Percentiles rank a stretch among this genome's conserved stretches.
Conservation (phyloP, 2,797 vertebrate genomes). For the Lagorchestes hirsutus region DNA sequence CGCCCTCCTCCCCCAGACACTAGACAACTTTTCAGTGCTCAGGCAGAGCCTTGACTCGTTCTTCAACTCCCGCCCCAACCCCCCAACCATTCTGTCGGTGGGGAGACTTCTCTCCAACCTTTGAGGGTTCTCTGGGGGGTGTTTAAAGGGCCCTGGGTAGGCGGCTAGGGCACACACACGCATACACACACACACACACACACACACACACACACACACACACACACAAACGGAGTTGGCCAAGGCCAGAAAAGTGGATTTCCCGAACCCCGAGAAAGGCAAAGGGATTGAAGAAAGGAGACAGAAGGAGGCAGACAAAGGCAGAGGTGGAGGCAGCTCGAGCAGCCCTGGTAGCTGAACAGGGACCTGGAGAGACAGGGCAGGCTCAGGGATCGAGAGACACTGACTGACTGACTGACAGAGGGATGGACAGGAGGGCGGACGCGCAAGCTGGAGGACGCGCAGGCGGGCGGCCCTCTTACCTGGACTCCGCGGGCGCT, state of each 20-base stretch:
- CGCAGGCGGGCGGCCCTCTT: conserved; percentile 46
- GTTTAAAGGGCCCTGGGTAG: not conserved
- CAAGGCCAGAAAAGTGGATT: not conserved
- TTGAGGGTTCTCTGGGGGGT: not conserved
- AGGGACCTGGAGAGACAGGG: not conserved
- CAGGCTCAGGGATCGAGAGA: not conserved
- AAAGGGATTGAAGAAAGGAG: not conserved
- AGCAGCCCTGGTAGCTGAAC: not conserved
- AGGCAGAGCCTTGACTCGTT: not conserved
- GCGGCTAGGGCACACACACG: not conserved
- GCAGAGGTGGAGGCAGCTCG: not conserved
- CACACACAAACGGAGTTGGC: not conserved
- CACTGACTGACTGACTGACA: too few species aligned
- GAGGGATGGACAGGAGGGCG: too few species aligned
- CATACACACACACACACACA: not conserved
- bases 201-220: not conserved
- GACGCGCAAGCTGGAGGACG: too few species aligned
- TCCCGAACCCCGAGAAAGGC: not conserved
- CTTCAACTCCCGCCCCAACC: not conserved
- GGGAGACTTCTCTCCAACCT: not conserved
- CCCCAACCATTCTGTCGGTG: not conserved
- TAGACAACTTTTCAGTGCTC: not conserved
- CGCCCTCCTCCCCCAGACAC: not conserved
- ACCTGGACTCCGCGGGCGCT: not conserved
- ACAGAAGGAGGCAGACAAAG: not conserved